A percentile compares a stretch with the other conserved stretches of the same genome.
Conservation (phyloP, 2,888 invertebrate species). For the Lasioglossum villosulum region DNA sequence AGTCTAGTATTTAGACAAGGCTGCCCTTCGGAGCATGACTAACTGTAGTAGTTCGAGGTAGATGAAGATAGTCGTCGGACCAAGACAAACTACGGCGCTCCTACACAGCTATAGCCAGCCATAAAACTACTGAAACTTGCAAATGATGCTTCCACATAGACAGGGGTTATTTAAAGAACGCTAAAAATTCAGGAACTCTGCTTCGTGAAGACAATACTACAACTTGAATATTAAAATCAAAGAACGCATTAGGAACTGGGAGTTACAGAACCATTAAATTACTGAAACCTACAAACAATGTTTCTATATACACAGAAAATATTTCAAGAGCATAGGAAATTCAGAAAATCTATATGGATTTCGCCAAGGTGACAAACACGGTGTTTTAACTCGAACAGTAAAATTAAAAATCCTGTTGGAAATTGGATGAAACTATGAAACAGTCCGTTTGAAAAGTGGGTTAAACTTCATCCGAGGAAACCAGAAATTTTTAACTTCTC, state of each 20-base stretch:
- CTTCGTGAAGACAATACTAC: not conserved
- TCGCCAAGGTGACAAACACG: not conserved
- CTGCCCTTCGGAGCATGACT: slow-evolving; percentile 8
- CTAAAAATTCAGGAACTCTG: not conserved
- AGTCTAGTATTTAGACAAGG: slow-evolving; percentile 9
- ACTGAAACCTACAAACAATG: not conserved
- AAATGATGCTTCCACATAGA: not conserved
- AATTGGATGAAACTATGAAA: not conserved
- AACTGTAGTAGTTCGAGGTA: not conserved
- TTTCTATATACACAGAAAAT: not conserved
- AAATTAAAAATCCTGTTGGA: not conserved
- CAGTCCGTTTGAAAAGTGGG: too few species aligned
- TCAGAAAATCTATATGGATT: not conserved
- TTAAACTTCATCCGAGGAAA: too few species aligned
- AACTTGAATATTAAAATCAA: not conserved
- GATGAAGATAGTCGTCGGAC: slow-evolving; percentile 3
- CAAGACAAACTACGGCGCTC: not conserved
- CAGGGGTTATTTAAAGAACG: not conserved
- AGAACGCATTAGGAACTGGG: not conserved
- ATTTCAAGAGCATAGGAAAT: not conserved
- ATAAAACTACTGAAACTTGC: not conserved
- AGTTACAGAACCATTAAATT: not conserved
- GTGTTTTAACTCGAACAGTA: not conserved
- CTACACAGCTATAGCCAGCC: not conserved
- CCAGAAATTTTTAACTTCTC: too few species aligned